phyloP scores from a whole-genome alignment of 2,888 invertebrate species.

The Cerceris rybyensis region DNA sequence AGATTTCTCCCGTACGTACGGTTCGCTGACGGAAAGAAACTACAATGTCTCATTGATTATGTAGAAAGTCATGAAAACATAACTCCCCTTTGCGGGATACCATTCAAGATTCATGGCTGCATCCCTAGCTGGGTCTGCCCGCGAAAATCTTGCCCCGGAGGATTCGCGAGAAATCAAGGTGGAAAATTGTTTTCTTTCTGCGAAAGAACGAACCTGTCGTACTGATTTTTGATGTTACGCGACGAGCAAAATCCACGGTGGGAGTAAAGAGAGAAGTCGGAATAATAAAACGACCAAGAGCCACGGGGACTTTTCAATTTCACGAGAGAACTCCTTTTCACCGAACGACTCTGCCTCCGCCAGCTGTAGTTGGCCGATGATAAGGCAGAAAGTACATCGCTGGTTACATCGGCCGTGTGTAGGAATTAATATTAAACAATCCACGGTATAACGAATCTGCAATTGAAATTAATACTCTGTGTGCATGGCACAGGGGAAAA shows the following conservation, averaged over 20 bases:
- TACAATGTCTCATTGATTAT: conserved; percentile 2
- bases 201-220: neutral
- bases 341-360: conserved; percentile 3
- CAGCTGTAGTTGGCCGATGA: neutral
- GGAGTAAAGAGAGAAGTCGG: neutral
- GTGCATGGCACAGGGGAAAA: neutral
- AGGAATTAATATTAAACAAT: neutral
- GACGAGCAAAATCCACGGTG: neutral
- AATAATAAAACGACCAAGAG: conserved; percentile 3
- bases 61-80: conserved; percentile 1
- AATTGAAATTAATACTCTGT: conserved; percentile 5
- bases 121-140: neutral
- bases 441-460: neutral
- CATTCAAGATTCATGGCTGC: neutral
- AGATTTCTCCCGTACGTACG: neutral
- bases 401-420: too few relatives aligned
- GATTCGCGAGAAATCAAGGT: neutral
- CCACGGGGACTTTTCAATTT: conserved; percentile 28
- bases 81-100: neutral
- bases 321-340: conserved; percentile 20
- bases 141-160: neutral
- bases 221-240: neutral
- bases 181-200: conserved; percentile 3
- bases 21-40: neutral
- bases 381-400: neutral